A percentile compares a stretch with the other conserved stretches of the same genome.
phyloP scores from a whole-genome alignment of 2,888 invertebrate genomes.

The Clunio marinus region DNA sequence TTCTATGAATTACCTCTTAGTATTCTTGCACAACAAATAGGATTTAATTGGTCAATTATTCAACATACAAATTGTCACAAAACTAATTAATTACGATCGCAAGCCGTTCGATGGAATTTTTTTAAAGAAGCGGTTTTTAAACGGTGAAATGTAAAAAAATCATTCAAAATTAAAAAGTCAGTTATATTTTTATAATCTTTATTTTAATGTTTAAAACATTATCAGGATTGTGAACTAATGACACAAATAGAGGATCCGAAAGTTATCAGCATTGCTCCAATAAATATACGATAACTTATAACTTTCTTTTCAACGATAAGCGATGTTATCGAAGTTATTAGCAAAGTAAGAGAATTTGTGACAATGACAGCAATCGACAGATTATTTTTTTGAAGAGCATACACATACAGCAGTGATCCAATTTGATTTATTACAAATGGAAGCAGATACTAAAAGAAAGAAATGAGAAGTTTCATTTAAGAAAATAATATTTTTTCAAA shows the following conservation, averaged over 20 bases:
- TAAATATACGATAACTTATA: background rate
- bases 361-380: conserved; percentile 13
- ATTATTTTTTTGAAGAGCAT: conserved; percentile 2
- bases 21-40: no score
- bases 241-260: conserved; percentile 13
- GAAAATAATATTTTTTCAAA: background rate
- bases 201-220: no score
- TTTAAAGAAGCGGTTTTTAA: no score
- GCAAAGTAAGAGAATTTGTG: conserved; percentile 11
- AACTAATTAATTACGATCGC: no score
- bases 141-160: no score
- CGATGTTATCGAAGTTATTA: conserved; percentile 1
- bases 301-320: background rate
- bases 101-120: no score
- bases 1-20: no score
- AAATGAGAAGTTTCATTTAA: background rate
- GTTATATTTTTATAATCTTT: no score
- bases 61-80: no score
- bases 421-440: conserved; percentile 12
- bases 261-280: background rate
- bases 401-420: conserved; percentile 5
- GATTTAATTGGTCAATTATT: no score
- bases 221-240: no score
- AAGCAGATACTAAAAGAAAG: conserved; percentile 12
- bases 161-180: no score